Percentiles rank a stretch among this genome's conserved stretches.
Conservation (phyloP, 2,113 vertebrate genomes). For the Channa argus region DNA sequence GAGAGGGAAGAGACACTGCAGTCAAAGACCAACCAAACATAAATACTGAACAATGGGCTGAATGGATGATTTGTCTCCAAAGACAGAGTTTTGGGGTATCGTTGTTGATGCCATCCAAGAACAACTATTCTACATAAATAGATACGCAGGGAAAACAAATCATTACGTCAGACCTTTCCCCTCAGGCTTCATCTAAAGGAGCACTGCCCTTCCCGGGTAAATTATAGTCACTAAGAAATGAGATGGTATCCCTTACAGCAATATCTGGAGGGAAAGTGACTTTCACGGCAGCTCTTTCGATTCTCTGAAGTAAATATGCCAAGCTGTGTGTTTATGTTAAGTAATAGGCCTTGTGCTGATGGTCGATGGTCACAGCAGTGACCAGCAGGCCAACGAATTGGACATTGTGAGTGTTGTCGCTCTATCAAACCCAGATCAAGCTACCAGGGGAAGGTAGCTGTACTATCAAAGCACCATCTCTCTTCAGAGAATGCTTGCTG, state of each 20-base stretch:
- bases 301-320: constrained; percentile 77
- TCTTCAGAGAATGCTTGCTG: constrained; percentile 63
- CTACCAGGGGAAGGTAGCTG: constrained; percentile 55
- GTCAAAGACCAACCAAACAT: constrained; percentile 74
- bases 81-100: constrained; percentile 37
- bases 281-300: constrained; percentile 70
- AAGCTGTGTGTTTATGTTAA: constrained; percentile 82
- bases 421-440: constrained; percentile 57
- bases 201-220: constrained; percentile 47
- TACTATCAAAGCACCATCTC: constrained; percentile 68
- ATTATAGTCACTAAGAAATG: constrained; percentile 52
- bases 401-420: constrained; percentile 40
- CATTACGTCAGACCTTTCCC: constrained; percentile 8
- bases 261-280: constrained; percentile 71
- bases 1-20: constrained; percentile 65
- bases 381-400: constrained; percentile 47
- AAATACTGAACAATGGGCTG: constrained; percentile 74
- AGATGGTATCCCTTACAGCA: constrained; percentile 27
- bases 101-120: constrained; percentile 35
- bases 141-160: background rate
- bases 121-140: constrained; percentile 2
- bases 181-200: constrained; percentile 37
- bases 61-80: constrained; percentile 41
- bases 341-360: constrained; percentile 76
- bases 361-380: constrained; percentile 44